These are phyloP conservation scores for Recurvirostra avosetta DNA, from an alignment of 2,113 vertebrate species.

Conservation along the genomic window DNA sequence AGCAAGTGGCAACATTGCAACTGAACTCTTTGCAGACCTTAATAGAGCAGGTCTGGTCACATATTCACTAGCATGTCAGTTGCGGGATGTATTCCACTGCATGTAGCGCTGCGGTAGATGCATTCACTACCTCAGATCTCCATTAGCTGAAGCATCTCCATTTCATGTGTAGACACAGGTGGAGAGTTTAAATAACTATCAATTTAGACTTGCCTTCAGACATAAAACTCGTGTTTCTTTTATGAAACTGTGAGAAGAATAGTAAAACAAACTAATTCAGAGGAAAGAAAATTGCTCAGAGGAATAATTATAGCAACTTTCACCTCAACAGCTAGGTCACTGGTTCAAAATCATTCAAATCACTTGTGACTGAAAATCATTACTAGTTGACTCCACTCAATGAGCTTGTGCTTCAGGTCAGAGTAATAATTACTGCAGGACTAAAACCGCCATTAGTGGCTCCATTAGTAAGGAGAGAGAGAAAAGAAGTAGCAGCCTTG, in stretches of 20 bases:
- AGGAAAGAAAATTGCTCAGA: conserved; percentile 30
- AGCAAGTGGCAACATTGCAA: background rate
- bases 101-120: background rate
- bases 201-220: conserved; percentile 24
- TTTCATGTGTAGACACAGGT: background rate
- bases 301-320: conserved; percentile 46
- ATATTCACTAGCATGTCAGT: background rate
- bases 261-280: conserved; percentile 21
- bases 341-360: conserved; percentile 52
- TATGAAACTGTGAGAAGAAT: conserved; percentile 8
- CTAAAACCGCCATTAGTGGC: background rate
- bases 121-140: background rate
- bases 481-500: background rate
- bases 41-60: background rate
- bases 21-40: background rate
- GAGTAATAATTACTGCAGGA: conserved; percentile 50
- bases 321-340: conserved; percentile 30
- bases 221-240: background rate
- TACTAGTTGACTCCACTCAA: conserved; percentile 56
- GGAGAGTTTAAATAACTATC: conserved; percentile 7
- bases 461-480: background rate
- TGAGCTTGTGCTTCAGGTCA: conserved; percentile 52
- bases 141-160: background rate
- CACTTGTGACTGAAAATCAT: conserved; percentile 61
- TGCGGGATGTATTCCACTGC: background rate